Conservation (phyloP, 2,888 invertebrate genomes). For the Chrysolina oricalcia region DNA sequence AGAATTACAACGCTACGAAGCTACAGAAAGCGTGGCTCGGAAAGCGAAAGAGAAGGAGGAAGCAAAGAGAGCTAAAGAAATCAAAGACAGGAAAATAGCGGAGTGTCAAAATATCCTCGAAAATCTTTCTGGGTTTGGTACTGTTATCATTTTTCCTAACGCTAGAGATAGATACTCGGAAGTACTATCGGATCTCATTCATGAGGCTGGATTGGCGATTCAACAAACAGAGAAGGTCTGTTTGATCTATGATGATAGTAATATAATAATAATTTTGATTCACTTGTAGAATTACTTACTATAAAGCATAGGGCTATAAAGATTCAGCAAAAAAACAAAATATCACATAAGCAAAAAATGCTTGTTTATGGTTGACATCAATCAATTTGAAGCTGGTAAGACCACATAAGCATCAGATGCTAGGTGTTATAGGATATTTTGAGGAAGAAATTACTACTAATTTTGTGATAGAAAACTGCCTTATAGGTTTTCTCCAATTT, state of each 20-base stretch:
- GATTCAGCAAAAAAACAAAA: too few species aligned
- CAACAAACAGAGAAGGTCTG: conserved; percentile 62
- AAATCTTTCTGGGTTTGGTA: conserved; percentile 73
- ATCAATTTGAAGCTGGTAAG: too few species aligned
- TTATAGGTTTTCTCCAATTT: too few species aligned
- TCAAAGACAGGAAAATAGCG: conserved; percentile 72
- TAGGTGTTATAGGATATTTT: too few species aligned
- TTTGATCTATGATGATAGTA: background rate
- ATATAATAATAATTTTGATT: too few species aligned
- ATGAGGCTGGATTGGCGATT: conserved; percentile 61
- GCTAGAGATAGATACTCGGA: conserved; percentile 61
- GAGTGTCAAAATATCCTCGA: conserved; percentile 74
- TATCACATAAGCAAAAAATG: too few species aligned
- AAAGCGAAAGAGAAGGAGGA: conserved; percentile 69
- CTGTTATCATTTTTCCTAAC: conserved; percentile 73
- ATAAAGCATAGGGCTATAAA: too few species aligned
- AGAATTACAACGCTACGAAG: conserved; percentile 56
- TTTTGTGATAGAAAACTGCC: too few species aligned
- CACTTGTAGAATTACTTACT: too few species aligned
- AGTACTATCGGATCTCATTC: conserved; percentile 59
- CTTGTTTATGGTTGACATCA: too few species aligned
- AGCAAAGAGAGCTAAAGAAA: conserved; percentile 72
- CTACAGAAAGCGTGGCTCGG: conserved; percentile 60
- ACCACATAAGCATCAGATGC: too few species aligned
- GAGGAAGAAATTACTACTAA: too few species aligned